Base-by-base conservation (phyloP, 2,888 invertebrate species). In the Napeogenes inachia region DNA sequence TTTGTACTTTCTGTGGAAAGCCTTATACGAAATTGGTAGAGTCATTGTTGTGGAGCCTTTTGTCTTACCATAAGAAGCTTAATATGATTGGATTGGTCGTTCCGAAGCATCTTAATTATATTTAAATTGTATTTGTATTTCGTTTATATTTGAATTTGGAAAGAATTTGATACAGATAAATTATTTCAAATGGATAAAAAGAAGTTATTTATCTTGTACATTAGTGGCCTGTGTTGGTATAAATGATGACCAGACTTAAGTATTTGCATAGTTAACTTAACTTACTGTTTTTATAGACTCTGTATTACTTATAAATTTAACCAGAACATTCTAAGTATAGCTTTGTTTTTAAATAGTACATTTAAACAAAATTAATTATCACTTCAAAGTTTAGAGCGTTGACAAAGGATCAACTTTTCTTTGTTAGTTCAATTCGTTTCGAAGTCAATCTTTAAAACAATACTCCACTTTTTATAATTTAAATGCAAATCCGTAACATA, bases 71-170 rank as follows among this genome's bases (percentile, higher is more conserved):
- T 67, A 67, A 69, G 70, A 57, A 64, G 70, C 70, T 71, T 71
- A 71, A 69, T 67, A 66, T 70, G 69, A 73, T 74, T 71, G 70
- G 70, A 70, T 67, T 66, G 60, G 58, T 54, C 50, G 45, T 50
- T 57, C 6, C 32, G 59, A 56, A 58, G 50, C 30, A 5, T 3
- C 30, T 21, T 30, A 21, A 50, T 50, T 21, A 50, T 50, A 50
- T 50, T 50, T 50, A 30, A 50, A 50, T 50, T 50, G 8, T n/a
- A 30, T 50, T 50, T 50, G 50, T 50, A 21, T 50, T 50, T 30
- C 6, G 30, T 30, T 42, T 42, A 10, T 50, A 30, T 30, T 50
- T 30, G 30, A 50, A 30, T 50, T 50, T 30, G 42, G 8, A 42
- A 12, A 42, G 42, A 6, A 5, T 50, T 30, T 50, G 30, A 50